Base-by-base conservation (phyloP, 2,113 vertebrate genomes). In the Lepisosteus osseus region DNA sequence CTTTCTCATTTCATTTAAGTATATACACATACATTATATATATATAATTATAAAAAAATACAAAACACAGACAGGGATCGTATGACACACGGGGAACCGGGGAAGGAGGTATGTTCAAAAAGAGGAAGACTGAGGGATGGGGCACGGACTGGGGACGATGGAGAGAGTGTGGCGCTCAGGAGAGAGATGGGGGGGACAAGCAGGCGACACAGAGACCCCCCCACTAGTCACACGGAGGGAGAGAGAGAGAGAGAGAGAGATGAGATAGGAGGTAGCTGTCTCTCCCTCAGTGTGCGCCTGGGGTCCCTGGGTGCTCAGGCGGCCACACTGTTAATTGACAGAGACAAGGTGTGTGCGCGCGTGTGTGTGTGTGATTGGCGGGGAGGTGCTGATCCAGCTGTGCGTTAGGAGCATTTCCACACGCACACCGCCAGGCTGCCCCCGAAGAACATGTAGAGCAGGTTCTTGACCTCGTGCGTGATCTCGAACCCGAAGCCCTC, bases 361-460 rank as follows among this genome's bases (percentile, higher is more conserved):
- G 75, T 68, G 65, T 42, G 13, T 77, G 75, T 68, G 65, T 67
- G 57, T 75, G 15, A 81, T 75, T 72, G 44, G 51, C 70, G 69
- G 70, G 43, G 55, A 64, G 8, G 54, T 70, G 45, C 71, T 41
- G 3, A 11, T 0, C 0, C 72, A 2, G 61, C 80, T 42, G 71
- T 68, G 70, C 59, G 88, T 94, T 94, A 99, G 80, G 97, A 99
- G 84, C 97, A 99, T 79, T 97, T 98, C 97, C 96, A 99, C 81
- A 99, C 96, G 0, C 97, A 99, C 72, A 98, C 94, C 0, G 96
- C 96, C 85, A 99, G 83, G 56, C 94, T 97, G 69, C 96, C 96
- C 42, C 96, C 96, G 0, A 98, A 99, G 89, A 97, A 99, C 94
- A 99, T 96, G 88, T 99, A 99, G 0, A 99, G 94, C 68, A 99